Evolutionary conservation across 2,797 vertebrate species (phyloP).

Genomic region (Ispidina picta): DNA sequence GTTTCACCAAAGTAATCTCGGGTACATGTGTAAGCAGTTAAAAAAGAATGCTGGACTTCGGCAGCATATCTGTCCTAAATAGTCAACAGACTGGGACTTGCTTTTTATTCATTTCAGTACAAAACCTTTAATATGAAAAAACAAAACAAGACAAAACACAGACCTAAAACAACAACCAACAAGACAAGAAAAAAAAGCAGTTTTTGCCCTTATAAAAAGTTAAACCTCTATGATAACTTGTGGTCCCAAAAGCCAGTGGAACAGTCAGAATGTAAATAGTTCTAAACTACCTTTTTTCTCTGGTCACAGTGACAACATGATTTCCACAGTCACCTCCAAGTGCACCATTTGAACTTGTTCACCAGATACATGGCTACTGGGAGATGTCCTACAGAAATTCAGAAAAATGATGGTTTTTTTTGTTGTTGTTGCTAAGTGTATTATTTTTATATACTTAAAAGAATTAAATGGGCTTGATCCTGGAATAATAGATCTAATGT

Average conservation of each 20-base stretch:
- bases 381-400: neutral
- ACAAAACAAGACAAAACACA: neutral
- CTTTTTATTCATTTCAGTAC: slow-evolving; percentile 12
- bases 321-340: neutral
- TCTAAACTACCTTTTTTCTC: neutral
- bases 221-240: neutral
- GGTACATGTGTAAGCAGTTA: slow-evolving; percentile 30
- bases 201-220: neutral
- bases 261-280: neutral
- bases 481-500: neutral
- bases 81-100: neutral
- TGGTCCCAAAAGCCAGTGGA: neutral
- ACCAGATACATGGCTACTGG: neutral
- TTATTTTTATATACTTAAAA: neutral
- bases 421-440: neutral
- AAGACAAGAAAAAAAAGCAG: neutral
- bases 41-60: slow-evolving; percentile 37
- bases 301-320: neutral
- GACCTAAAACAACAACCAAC: neutral
- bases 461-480: neutral
- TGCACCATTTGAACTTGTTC: neutral
- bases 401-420: neutral
- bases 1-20: slow-evolving; percentile 37
- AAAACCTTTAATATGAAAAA: neutral
- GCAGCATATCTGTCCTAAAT: slow-evolving; percentile 10